Base-by-base conservation (phyloP, 2,797 vertebrate species). In the Phylloscopus collybita region DNA sequence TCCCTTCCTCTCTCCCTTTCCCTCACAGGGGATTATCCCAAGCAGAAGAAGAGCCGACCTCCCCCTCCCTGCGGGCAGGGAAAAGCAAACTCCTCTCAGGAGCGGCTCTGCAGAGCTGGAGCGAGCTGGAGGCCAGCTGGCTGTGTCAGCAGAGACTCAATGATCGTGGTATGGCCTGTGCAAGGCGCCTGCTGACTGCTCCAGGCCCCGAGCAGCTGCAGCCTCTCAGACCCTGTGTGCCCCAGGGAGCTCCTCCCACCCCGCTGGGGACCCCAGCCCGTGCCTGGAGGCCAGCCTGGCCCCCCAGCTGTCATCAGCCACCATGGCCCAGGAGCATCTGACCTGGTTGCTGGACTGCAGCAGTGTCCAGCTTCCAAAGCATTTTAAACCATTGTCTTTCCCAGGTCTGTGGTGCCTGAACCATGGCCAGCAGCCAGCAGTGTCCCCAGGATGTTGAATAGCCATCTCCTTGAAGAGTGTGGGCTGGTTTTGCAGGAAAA, bases 371-470 rank as follows among this genome's bases (percentile, higher is more conserved):
- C n/a, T 92, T 80, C 86, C 78, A 61, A 73, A 73, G 44, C 10
- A 2, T 66, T 82, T 92, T 21, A 65, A 44, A 32, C 21, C 23
- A 8, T 32, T 67, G 9, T 17, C 42, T 57, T 67, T 88, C 57
- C 74, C 47, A 66, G 56, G 30, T 57, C 47, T 11, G 16, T 2
- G 3, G 51, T 69, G 51, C 42, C 42, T 91, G 57, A 91, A 54
- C 13, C 25, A 20, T 2, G 5, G 40, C 44, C 36, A 70, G 49
- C 15, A 30, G 40, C 44, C 59, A 83, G 54, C 15, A 36, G 42
- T 0, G 0, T 71, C 36, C 64, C 57, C 3, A 1, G 10, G 51
- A 32, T 19, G 59, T 0, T 2, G 16, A 76, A 42, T 0, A 1
- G n/a, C 26, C 5, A 1, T 73, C 91, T 87, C 23, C 57, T 80